Evolutionary conservation across 2,888 invertebrate genomes (phyloP).

Genomic region (Luperina testacea): DNA sequence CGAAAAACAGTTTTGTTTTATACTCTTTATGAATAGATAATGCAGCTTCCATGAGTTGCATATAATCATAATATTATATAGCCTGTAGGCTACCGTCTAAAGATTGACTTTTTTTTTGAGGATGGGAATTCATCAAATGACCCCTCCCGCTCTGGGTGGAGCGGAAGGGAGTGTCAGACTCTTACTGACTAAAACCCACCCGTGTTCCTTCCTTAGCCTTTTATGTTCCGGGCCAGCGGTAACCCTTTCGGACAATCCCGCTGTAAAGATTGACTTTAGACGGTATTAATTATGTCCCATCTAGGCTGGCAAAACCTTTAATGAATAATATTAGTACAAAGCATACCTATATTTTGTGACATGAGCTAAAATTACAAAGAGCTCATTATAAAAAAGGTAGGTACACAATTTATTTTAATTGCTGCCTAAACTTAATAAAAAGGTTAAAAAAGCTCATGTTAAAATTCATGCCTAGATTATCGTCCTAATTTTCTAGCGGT

Average conservation of each 20-base stretch:
- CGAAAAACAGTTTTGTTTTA: background rate
- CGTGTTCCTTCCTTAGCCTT: too few relatives aligned
- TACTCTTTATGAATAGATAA: background rate
- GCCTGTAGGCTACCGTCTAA: too few relatives aligned
- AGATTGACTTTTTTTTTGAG: too few relatives aligned
- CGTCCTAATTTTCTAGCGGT: slow-evolving; percentile 22
- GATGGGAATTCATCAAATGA: too few relatives aligned
- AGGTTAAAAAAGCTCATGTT: background rate
- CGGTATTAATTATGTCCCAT: too few relatives aligned
- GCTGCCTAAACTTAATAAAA: slow-evolving; percentile 4
- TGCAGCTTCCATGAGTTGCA: background rate
- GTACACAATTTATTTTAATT: slow-evolving; percentile 19
- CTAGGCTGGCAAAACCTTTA: background rate
- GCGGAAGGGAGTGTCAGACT: too few relatives aligned
- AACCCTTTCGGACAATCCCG: too few relatives aligned
- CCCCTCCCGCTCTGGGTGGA: too few relatives aligned
- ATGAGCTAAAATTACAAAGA: background rate
- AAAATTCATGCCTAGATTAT: slow-evolving; percentile 29
- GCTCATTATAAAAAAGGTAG: background rate
- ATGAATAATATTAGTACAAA: background rate
- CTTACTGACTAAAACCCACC: too few relatives aligned
- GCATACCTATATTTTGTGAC: background rate
- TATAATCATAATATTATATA: too few relatives aligned
- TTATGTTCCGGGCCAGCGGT: too few relatives aligned
- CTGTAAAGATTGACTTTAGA: too few relatives aligned